These are phyloP conservation scores for Lycia hirtaria DNA, from an alignment of 2,888 invertebrate genomes.

Conservation along the genomic window DNA sequence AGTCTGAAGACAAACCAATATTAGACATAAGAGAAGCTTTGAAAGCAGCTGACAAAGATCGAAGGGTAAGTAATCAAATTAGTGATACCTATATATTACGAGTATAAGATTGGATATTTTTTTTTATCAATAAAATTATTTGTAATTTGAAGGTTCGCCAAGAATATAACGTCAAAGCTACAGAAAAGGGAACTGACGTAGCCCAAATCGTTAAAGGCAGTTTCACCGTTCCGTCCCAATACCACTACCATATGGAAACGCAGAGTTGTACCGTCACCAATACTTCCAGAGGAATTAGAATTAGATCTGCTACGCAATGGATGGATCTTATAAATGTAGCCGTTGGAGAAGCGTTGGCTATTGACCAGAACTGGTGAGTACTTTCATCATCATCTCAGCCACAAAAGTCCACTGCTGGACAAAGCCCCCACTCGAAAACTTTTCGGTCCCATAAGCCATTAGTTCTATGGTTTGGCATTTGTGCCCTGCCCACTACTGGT, in stretches of 20 bases:
- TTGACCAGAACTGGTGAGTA: constrained; percentile 86
- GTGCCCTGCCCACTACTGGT: no score
- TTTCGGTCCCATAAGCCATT: no score
- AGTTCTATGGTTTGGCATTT: no score
- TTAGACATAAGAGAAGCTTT: constrained; percentile 81
- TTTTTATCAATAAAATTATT: not conserved
- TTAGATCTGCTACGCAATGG: constrained; percentile 87
- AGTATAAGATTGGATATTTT: no score
- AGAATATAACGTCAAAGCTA: constrained; percentile 61
- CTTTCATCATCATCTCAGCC: no score
- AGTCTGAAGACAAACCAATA: constrained; percentile 70
- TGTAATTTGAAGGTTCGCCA: constrained; percentile 59
- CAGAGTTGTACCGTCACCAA: constrained; percentile 81
- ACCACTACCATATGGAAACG: constrained; percentile 92
- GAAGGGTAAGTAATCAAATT: constrained; percentile 60
- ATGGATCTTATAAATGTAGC: constrained; percentile 86
- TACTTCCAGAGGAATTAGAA: constrained; percentile 51
- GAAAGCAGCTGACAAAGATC: constrained; percentile 69
- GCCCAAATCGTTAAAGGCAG: constrained; percentile 84
- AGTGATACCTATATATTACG: no score
- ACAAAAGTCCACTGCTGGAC: no score
- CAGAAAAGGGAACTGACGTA: constrained; percentile 66
- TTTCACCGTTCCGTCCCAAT: constrained; percentile 86
- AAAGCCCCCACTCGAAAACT: no score
- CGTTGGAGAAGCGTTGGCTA: constrained; percentile 62